Evolutionary conservation across 2,113 vertebrate species (phyloP), one percentile per base, ranked within the genome.

Genomic region (Salvelinus fontinalis): DNA sequence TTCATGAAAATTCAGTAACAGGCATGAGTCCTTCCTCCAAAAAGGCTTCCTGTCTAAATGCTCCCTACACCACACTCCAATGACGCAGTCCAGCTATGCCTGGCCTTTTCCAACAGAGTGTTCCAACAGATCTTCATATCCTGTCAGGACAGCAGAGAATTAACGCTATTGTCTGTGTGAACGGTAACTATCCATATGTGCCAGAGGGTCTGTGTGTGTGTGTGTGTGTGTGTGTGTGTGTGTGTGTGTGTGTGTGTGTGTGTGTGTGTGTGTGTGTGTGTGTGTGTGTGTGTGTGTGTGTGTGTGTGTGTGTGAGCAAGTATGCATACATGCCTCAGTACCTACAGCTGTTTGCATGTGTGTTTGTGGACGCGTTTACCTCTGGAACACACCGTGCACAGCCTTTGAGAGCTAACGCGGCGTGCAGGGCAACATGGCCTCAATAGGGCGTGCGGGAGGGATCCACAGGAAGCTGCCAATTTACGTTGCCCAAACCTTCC

Each of bases 141-240:
- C 92, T 95, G 22, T 93, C 92, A 0, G 94, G 95, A 85, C 92
- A 90, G 91, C 93, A 92, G 83, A 92, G 94, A 74, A 95, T 95
- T 94, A 95, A 93, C 8, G 88, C 94, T 89, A 94, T 96, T 78
- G 94, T 96, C 71, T 22, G 48, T 51, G 13, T 9, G 57, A 16
- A 26, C 71, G 31, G 79, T 60, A 67, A 72, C 74, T 72, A 76
- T 76, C 71, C 48, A 66, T 62, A 34, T 18, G 57, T 27, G 7
- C 75, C 75, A 77, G 34, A 39, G 66, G 22, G 59, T 74, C 59
- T 75, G 48, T 29, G 27, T 4, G 27, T 29, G 27, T 29, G 27
- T 29, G 27, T 29, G 27, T 29, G 27, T 29, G 27, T 29, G 27
- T 29, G 27, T 29, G 27, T 29, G 27, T 29, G 27, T 29, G 27